A percentile compares a stretch with the other conserved stretches of the same genome.
phyloP scores from a whole-genome alignment of 30 jellyfish, hydroid and myxozoan species.

The Cassiopea xamachana region DNA sequence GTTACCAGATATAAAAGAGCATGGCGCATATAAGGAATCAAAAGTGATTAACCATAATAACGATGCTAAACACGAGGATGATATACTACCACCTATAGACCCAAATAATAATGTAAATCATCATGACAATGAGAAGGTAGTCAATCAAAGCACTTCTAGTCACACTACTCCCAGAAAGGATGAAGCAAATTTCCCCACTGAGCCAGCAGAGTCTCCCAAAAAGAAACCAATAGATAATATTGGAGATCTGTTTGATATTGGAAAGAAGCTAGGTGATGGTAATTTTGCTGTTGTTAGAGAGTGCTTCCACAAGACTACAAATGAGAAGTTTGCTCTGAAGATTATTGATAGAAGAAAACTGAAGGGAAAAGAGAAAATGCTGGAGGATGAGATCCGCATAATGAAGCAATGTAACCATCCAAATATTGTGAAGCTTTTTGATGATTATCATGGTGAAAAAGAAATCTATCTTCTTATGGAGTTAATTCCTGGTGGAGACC shows the following conservation, averaged over 20 bases:
- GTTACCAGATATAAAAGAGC: slow-evolving; percentile 59
- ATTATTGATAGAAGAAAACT: slow-evolving; percentile 87
- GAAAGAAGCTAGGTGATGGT: slow-evolving; percentile 93
- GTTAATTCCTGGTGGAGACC: slow-evolving; percentile 94
- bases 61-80: slow-evolving; percentile 14
- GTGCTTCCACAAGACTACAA: slow-evolving; percentile 72
- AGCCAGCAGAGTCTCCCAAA: slow-evolving; percentile 1
- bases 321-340: slow-evolving; percentile 83
- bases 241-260: slow-evolving; percentile 73
- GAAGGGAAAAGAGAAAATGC: slow-evolving; percentile 87
- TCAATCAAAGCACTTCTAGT: background rate
- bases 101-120: slow-evolving; percentile 26
- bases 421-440: slow-evolving; percentile 83
- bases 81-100: slow-evolving; percentile 60
- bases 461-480: slow-evolving; percentile 94
- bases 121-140: background rate
- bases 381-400: slow-evolving; percentile 88
- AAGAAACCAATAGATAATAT: slow-evolving; percentile 58
- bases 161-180: background rate
- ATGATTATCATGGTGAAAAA: slow-evolving; percentile 74
- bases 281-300: slow-evolving; percentile 97
- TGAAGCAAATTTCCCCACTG: background rate
- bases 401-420: slow-evolving; percentile 86
- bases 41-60: background rate
- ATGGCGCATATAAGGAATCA: background rate